These are phyloP conservation scores for Epizoanthus fatuus DNA, from an alignment of 92 coral and sea anemone genomes.

Conservation along the genomic window DNA sequence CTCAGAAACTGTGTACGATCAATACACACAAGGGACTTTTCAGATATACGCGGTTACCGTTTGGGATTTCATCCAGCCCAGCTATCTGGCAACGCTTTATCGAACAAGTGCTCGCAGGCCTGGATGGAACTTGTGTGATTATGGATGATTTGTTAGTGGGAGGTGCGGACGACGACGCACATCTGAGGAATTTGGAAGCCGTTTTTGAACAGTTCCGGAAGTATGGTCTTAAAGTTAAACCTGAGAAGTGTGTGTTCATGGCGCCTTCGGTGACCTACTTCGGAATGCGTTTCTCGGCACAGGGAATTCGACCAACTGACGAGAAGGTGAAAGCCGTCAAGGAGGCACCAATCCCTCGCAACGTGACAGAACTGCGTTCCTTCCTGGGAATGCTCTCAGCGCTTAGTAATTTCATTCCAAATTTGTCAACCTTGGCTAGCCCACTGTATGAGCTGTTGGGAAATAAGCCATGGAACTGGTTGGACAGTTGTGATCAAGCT, in stretches of 20 bases:
- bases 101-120: conserved; percentile 44
- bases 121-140: conserved; percentile 36
- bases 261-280: conserved; percentile 30
- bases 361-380: neutral
- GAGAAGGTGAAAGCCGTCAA: conserved; percentile 23
- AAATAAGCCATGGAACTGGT: conserved; percentile 33
- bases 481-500: conserved; percentile 2
- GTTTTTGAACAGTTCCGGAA: conserved; percentile 26
- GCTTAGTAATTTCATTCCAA: conserved; percentile 36
- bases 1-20: conserved; percentile 43
- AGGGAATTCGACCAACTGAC: neutral
- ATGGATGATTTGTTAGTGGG: conserved; percentile 46
- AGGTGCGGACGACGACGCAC: conserved; percentile 21
- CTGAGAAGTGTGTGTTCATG: conserved; percentile 38
- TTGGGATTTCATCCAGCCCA: conserved; percentile 52
- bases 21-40: conserved; percentile 41
- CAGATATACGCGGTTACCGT: conserved; percentile 47
- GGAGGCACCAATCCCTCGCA: conserved; percentile 4
- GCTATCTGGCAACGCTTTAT: conserved; percentile 50
- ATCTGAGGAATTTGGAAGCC: conserved; percentile 33
- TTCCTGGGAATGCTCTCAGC: conserved; percentile 42
- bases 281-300: conserved; percentile 27
- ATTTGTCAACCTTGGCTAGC: too few relatives aligned
- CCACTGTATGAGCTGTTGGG: neutral
- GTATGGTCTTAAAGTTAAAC: conserved; percentile 39